These are phyloP conservation scores for Eilema sororculum DNA, from an alignment of 2,888 invertebrate species.

Conservation along the genomic window DNA sequence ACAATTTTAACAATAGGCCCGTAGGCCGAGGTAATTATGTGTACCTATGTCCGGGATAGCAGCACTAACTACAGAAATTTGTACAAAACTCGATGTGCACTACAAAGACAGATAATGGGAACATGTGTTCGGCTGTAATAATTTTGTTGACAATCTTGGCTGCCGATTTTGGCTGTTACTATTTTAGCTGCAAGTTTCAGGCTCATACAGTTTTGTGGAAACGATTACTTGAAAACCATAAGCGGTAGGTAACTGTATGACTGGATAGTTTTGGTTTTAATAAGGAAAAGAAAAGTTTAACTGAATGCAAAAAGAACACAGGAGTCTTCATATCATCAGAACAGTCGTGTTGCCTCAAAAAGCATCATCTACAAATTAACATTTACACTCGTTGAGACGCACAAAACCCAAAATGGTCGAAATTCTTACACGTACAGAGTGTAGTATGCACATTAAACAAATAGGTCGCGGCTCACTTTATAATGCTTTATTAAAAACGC, in stretches of 20 bases:
- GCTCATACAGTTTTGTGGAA: too few species aligned
- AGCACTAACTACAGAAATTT: not conserved
- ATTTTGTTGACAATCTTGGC: too few species aligned
- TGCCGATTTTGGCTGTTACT: too few species aligned
- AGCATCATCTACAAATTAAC: not conserved
- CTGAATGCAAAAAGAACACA: too few species aligned
- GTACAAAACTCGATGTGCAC: not conserved
- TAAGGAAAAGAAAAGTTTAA: too few species aligned
- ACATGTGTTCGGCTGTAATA: too few species aligned
- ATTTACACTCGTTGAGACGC: conserved; percentile 3
- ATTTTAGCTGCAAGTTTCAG: too few species aligned
- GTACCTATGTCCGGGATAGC: not conserved
- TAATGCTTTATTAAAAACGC: conserved; percentile 53
- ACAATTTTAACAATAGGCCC: not conserved
- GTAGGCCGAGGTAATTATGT: not conserved
- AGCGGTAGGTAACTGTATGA: too few species aligned
- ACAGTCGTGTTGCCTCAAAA: not conserved
- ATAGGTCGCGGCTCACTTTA: conserved; percentile 42
- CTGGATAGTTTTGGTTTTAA: too few species aligned
- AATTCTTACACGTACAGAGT: conserved; percentile 33
- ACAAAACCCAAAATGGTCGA: conserved; percentile 8
- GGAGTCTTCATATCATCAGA: too few species aligned
- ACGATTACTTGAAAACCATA: too few species aligned
- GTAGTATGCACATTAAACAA: conserved; percentile 37
- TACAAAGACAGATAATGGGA: too few species aligned